phyloP scores from a whole-genome alignment of 2,113 vertebrate species.

The Lepus timidus region DNA sequence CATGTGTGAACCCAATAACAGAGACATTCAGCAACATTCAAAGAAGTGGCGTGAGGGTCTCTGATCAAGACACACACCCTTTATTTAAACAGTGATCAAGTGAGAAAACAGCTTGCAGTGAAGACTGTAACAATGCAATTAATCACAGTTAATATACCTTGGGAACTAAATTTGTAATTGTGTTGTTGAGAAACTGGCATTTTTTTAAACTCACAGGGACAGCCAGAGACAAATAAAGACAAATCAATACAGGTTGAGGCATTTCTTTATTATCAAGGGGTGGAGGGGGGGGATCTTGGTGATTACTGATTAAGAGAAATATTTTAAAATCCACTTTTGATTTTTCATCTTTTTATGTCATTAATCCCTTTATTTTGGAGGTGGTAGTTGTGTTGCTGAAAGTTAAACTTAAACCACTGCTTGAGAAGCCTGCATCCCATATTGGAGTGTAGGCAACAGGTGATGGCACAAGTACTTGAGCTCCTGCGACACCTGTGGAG shows the following conservation, averaged over 20 bases:
- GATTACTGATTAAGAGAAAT: not conserved
- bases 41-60: not conserved
- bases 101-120: not conserved
- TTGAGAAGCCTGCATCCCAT: too few species aligned
- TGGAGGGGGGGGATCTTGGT: not conserved
- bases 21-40: not conserved
- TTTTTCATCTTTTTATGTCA: not conserved
- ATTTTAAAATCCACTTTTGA: not conserved
- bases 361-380: not conserved
- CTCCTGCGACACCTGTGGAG: too few species aligned
- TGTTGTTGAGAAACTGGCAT: not conserved
- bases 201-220: not conserved
- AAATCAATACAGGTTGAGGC: not conserved
- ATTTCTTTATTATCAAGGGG: not conserved
- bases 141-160: not conserved
- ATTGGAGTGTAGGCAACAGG: too few species aligned
- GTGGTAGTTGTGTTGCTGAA: too few species aligned
- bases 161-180: not conserved
- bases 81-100: not conserved
- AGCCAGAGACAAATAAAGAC: not conserved
- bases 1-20: not conserved
- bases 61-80: not conserved
- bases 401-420: too few species aligned
- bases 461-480: too few species aligned
- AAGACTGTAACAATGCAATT: not conserved